Evolutionary conservation across 2,797 vertebrate genomes (phyloP).

Genomic region (Delichon dasypus): DNA sequence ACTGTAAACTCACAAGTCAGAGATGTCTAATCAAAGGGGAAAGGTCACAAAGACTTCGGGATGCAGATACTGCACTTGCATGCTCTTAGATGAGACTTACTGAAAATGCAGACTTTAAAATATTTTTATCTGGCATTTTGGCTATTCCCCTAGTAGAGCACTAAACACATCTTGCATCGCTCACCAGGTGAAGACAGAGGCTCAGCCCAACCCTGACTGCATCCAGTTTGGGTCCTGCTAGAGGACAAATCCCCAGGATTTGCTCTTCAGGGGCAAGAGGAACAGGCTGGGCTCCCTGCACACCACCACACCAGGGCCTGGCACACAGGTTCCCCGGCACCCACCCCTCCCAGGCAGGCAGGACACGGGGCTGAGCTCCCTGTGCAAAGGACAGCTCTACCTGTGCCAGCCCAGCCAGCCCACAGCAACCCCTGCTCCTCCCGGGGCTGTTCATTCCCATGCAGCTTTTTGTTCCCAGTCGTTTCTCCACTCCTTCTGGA

Average conservation of each 20-base stretch:
- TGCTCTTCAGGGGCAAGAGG: not conserved
- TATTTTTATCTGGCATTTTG: not conserved
- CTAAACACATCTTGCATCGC: fast-evolving
- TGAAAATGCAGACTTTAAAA: not conserved
- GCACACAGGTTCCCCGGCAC: not conserved
- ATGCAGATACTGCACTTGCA: not conserved
- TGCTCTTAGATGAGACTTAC: not conserved
- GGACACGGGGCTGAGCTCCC: not conserved
- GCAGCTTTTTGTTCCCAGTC: constrained; percentile 22
- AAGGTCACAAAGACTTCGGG: not conserved
- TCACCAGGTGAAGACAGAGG: not conserved
- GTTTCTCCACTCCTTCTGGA: not conserved
- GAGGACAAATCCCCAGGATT: not conserved
- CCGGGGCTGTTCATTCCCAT: not conserved
- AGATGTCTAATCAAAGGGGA: not conserved
- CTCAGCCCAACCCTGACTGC: not conserved
- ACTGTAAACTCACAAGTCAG: not conserved
- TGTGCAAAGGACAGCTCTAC: not conserved
- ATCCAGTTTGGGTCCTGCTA: not conserved
- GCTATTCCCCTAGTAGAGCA: not conserved
- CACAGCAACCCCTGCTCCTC: not conserved
- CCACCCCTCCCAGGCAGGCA: not conserved
- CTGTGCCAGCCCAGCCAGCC: not conserved
- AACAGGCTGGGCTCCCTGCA: not conserved
- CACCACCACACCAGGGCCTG: fast-evolving